Evolutionary conservation across 1,140 invertebrate genomes (phyloP), one percentile per base, ranked within the genome.

Genomic region (Cryptotermes secundus): DNA sequence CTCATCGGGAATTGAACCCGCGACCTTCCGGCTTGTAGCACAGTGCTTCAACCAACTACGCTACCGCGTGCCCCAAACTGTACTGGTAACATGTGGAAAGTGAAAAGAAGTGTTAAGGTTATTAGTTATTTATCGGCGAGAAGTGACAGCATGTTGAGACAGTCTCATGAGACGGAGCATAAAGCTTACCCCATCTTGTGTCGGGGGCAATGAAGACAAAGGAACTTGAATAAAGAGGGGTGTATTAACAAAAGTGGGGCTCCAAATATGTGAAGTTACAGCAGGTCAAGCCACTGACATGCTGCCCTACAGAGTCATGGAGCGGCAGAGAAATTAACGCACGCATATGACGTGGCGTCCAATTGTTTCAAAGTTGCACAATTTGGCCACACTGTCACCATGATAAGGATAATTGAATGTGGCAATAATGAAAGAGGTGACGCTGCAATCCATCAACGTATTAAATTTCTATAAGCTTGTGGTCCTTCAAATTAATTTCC

Each of bases 361-460:
- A 72, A 72, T 72, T 72, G n/a, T 72, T 72, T 26, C n/a, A 72
- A 31, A 72, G 59, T 72, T 72, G 26, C 59, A 31, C 59, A 72
- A 72, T 72, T 72, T 72, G 59, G n/a, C 59, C 26, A 12, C 59
- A 31, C 59, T 72, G 59, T 31, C 26, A 72, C 59, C 59, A 9
- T 31, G 59, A 72, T 72, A 31, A 3, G 9, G 59, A n/a, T n/a
- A 72, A 72, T n/a, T 72, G 9, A 72, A 31, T 72, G 59, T 72
- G 59, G 31, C 59, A 31, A 72, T n/a, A 72, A 72, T 72, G 26
- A 31, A 72, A 72, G 59, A n/a, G 3, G 14, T 72, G 26, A 72
- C 59, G n/a, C 19, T 59, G 53, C n/a, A 72, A n/a, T 72, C 59
- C 59, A 72, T 31, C 59, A 31, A n/a, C 4, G 7, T 72, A 72